These are phyloP conservation scores for Gastrophryne carolinensis DNA, from an alignment of 2,797 vertebrate genomes.

Conservation along the genomic window DNA sequence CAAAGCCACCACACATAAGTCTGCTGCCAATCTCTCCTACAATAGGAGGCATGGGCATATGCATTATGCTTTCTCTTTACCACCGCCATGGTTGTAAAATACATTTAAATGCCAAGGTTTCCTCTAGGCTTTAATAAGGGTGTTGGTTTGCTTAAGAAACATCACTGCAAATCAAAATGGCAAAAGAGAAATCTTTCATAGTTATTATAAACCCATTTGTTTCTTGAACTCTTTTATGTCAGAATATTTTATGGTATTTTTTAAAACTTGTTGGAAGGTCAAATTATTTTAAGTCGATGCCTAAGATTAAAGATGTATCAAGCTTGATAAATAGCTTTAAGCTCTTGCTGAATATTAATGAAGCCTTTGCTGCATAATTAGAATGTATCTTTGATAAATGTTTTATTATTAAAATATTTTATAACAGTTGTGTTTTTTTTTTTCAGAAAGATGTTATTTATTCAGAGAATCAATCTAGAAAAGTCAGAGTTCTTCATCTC, in stretches of 20 bases:
- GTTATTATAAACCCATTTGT: not conserved
- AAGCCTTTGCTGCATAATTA: slow-evolving; percentile 11
- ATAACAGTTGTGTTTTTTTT: slow-evolving; percentile 1
- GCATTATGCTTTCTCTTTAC: no score
- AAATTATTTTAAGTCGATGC: slow-evolving; percentile 22
- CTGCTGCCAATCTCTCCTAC: no score
- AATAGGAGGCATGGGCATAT: no score
- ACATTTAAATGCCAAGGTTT: no score
- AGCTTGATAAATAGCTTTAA: slow-evolving; percentile 37
- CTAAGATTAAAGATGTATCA: slow-evolving; percentile 23
- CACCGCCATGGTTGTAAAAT: no score
- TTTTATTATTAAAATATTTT: slow-evolving; percentile 30
- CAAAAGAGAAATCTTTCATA: not conserved
- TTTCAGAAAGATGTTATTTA: no score
- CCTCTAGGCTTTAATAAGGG: no score
- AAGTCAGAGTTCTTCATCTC: no score
- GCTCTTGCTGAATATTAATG: slow-evolving; percentile 36
- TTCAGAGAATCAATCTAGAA: no score
- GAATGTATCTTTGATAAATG: slow-evolving; percentile 16
- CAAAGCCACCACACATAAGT: no score
- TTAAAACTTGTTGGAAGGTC: slow-evolving; percentile 31
- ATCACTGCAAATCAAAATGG: not conserved
- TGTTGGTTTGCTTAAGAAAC: no score
- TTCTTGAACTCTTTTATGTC: slow-evolving; percentile 2
- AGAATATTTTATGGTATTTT: slow-evolving; percentile 1